Percentiles rank a stretch among this genome's conserved stretches.
Conservation (phyloP, 2,113 vertebrate species). For the Nanorana parkeri region DNA sequence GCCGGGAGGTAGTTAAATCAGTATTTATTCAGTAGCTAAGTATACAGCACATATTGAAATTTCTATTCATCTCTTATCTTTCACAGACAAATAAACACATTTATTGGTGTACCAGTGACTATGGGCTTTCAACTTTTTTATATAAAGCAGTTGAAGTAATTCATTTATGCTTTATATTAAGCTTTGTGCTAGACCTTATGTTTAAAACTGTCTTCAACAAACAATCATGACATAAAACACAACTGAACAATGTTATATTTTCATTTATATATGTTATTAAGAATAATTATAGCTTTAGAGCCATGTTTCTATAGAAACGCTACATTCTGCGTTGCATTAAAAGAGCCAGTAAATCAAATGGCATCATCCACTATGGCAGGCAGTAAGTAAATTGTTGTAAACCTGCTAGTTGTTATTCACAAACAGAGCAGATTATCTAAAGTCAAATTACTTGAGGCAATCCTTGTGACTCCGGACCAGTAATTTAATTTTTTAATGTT, state of each 20-base stretch:
- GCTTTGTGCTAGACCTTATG: background rate
- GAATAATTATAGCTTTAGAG: too few relatives aligned
- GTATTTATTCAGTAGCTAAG: conserved; percentile 25
- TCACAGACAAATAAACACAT: conserved; percentile 15
- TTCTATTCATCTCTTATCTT: conserved; percentile 1
- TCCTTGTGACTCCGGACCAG: too few relatives aligned
- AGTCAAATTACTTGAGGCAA: too few relatives aligned
- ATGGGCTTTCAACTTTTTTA: background rate
- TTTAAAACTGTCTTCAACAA: background rate
- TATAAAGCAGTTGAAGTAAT: background rate
- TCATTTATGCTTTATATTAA: background rate
- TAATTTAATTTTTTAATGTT: too few relatives aligned
- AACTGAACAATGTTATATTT: too few relatives aligned
- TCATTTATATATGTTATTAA: too few relatives aligned
- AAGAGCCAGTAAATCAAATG: too few relatives aligned
- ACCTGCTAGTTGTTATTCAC: too few relatives aligned
- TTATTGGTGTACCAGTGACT: conserved; percentile 5
- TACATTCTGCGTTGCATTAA: background rate
- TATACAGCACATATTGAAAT: conserved; percentile 31
- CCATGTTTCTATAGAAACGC: background rate
- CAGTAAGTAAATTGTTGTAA: too few relatives aligned
- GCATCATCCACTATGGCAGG: too few relatives aligned
- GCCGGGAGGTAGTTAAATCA: too few relatives aligned
- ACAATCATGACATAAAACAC: background rate
- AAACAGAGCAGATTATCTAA: too few relatives aligned